Evolutionary conservation across 2,113 vertebrate genomes (phyloP).

Genomic region (Dasyurus viverrinus): DNA sequence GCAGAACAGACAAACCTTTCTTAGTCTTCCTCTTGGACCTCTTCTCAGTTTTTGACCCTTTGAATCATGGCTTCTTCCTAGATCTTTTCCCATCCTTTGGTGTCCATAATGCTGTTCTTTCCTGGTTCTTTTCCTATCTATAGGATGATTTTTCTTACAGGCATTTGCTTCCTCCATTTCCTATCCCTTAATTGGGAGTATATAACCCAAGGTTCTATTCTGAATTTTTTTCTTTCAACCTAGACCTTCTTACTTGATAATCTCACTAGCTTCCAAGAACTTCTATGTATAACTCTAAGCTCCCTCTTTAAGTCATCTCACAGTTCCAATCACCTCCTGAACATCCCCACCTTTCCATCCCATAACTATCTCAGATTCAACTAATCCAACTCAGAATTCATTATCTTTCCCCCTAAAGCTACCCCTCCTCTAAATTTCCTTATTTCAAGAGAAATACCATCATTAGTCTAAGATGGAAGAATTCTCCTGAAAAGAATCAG

Average conservation of each 20-base stretch:
- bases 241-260: neutral
- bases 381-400: neutral
- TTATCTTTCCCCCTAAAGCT: neutral
- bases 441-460: neutral
- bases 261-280: no score
- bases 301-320: neutral
- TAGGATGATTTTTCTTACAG: neutral
- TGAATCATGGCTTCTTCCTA: neutral
- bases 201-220: neutral
- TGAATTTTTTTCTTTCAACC: neutral
- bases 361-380: neutral
- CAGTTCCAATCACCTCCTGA: neutral
- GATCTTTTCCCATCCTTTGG: neutral
- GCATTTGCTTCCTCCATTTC: neutral
- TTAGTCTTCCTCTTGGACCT: neutral
- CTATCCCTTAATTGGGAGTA: neutral
- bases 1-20: neutral
- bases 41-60: neutral
- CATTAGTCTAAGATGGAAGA: neutral
- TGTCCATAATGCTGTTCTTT: neutral
- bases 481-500: neutral
- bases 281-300: neutral
- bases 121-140: neutral
- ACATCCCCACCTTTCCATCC: no score
- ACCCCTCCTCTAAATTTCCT: neutral